These are phyloP conservation scores for Dione juno DNA, from an alignment of 2,888 invertebrate genomes.

Conservation along the genomic window DNA sequence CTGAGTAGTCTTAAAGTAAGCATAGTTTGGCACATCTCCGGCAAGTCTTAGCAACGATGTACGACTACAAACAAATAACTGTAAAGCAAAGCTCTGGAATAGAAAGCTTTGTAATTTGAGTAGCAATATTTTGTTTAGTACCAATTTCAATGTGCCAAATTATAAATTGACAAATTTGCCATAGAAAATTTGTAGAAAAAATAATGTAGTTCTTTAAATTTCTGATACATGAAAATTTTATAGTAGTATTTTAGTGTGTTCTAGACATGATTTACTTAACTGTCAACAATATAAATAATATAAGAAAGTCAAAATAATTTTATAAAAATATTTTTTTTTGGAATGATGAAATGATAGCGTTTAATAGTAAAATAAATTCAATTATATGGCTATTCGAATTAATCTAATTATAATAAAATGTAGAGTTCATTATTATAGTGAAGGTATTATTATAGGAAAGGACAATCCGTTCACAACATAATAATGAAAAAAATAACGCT, in stretches of 20 bases:
- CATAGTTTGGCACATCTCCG: constrained; percentile 41
- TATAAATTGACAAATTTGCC: too few relatives aligned
- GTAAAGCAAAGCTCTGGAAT: constrained; percentile 8
- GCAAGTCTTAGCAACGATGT: constrained; percentile 6
- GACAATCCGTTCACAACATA: too few relatives aligned
- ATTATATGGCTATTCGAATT: background rate
- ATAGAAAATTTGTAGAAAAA: background rate
- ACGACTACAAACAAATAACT: background rate
- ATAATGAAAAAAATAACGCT: background rate
- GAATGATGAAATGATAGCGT: constrained; percentile 8
- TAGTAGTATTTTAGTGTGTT: background rate
- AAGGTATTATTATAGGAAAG: too few relatives aligned
- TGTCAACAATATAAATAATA: constrained; percentile 8
- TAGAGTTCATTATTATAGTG: background rate
- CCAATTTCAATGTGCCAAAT: background rate
- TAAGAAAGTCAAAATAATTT: background rate
- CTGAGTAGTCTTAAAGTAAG: background rate
- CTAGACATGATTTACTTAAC: background rate
- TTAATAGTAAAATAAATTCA: background rate
- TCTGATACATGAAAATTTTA: background rate
- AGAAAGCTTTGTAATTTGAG: background rate
- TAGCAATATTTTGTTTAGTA: background rate
- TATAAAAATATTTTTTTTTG: background rate
- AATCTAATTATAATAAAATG: background rate
- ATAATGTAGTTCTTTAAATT: background rate